Conservation (phyloP, 2,113 vertebrate genomes). For the Coptodon bakossiorum region DNA sequence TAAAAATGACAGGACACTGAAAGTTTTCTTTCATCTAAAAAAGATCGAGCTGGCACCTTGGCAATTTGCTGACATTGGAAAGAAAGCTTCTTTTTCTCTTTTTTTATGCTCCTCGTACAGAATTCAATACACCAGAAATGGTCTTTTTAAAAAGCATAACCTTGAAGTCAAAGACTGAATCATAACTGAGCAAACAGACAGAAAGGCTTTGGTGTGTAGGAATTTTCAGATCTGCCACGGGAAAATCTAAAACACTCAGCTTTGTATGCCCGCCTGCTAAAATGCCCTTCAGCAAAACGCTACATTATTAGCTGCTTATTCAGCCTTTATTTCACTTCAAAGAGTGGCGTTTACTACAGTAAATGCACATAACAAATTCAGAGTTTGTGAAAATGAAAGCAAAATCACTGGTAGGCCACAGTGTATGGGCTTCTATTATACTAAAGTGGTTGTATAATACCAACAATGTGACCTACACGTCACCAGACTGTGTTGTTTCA, state of each 20-base stretch:
- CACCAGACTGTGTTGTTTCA: neutral
- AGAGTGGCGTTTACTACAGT: neutral
- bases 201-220: neutral
- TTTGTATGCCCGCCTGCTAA: neutral
- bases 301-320: neutral
- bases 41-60: neutral
- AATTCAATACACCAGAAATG: neutral
- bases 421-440: neutral
- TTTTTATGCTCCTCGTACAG: neutral
- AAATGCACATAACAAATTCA: neutral
- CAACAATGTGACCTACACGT: neutral
- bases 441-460: neutral
- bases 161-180: neutral
- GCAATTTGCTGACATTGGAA: neutral
- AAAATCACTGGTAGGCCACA: neutral
- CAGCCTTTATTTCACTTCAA: neutral
- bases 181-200: too few relatives aligned
- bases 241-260: neutral
- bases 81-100: neutral
- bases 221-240: neutral
- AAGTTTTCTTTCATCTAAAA: neutral
- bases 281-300: neutral
- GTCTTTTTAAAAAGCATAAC: neutral
- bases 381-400: neutral
- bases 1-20: neutral